Evolutionary conservation across 2,113 vertebrate genomes (phyloP), one percentile per base, ranked within the genome.

Genomic region (Gorilla gorilla): DNA sequence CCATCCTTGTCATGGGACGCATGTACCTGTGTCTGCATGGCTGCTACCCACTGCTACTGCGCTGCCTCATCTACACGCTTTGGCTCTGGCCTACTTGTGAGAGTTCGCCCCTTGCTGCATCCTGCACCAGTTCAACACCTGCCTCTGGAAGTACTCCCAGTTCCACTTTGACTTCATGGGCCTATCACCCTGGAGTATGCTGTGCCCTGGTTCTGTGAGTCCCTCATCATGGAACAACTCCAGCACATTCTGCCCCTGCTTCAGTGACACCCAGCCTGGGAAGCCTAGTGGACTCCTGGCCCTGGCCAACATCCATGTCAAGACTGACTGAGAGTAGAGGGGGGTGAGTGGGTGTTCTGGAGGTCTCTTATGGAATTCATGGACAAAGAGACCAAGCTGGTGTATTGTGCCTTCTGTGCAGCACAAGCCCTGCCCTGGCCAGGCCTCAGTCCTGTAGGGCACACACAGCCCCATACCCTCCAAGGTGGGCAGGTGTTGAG

Each of bases 111-210:
- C 99, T 0, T 99, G 99, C 98, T 98, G 99, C 98, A 99, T 99
- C 96, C 98, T 99, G 88, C 99, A 99, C 80, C 99, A 99, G 98
- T 99, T 99, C 97, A 97, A 99, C 92, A 99, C 99, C 98, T 99
- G 99, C 98, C 99, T 99, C 0, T 99, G 99, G 99, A 99, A 99
- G 99, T 99, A 99, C 98, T 99, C 99, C 10, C 98, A 99, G 97
- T 99, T 99, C 97, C 99, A 99, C 98, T 99, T 99, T 98, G 99
- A 99, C 99, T 99, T 99, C 99, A 99, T 99, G 99, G 99, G 99
- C 75, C 98, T 99, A 99, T 99, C 98, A 99, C 99, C 48, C 99
- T 99, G 55, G 99, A 99, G 98, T 99, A 99, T 11, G 99, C 99
- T 0, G 99, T 99, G 98, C 99, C 99, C 20, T 99, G 99, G 99